These are phyloP conservation scores for Chionomys nivalis DNA, from an alignment of 2,113 vertebrate species.

Conservation along the genomic window DNA sequence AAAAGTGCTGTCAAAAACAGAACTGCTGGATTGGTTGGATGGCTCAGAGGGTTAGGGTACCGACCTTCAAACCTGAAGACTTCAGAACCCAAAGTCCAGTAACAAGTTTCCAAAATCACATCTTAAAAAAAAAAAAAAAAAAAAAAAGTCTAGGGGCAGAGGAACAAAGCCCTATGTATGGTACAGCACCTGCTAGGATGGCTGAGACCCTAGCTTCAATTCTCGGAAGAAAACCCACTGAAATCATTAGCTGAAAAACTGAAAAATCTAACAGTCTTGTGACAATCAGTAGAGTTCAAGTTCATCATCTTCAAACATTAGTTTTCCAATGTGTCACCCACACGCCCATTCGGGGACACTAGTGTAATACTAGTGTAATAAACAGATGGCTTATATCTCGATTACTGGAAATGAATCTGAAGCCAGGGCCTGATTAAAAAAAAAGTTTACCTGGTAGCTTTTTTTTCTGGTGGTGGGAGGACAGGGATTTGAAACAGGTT, in stretches of 20 bases:
- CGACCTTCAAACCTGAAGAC: not conserved
- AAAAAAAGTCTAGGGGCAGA: not conserved
- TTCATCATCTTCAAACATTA: not conserved
- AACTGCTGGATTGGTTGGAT: not conserved
- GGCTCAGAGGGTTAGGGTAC: not conserved
- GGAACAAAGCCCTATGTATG: not conserved
- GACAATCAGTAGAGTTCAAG: slow-evolving; percentile 30
- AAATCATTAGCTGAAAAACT: not conserved
- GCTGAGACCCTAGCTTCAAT: not conserved
- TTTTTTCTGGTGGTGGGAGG: not conserved
- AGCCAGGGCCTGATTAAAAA: not conserved
- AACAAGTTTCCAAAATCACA: not conserved
- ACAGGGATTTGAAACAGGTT: not conserved
- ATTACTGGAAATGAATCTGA: not conserved
- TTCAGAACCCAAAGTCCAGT: not conserved
- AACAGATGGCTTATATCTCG: not conserved
- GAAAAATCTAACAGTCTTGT: slow-evolving; percentile 2
- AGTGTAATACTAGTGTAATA: not conserved
- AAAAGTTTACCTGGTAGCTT: not conserved
- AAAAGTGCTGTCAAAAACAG: not conserved
- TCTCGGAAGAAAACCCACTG: not conserved
- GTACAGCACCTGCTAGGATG: not conserved
- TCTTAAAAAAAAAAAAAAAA: not conserved
- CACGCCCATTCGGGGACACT: not conserved
- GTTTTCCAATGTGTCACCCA: not conserved